These are phyloP conservation scores for Tenebrio molitor DNA, from an alignment of 1,140 invertebrate species.

Conservation along the genomic window DNA sequence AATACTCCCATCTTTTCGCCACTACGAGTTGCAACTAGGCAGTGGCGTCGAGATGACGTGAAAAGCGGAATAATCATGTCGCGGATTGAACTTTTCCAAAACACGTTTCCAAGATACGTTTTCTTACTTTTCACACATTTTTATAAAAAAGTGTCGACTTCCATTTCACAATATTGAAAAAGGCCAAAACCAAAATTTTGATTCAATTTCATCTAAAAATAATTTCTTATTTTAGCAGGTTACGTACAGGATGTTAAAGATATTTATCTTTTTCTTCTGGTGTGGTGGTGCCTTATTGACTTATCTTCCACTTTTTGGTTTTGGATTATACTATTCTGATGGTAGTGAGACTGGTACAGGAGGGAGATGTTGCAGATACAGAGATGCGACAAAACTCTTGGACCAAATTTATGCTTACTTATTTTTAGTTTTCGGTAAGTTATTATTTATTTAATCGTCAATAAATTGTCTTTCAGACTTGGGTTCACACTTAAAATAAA, in stretches of 20 bases:
- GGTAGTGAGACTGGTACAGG: constrained; percentile 18
- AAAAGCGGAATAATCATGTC: too few species aligned
- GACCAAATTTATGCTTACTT: constrained; percentile 84
- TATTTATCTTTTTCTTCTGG: constrained; percentile 79
- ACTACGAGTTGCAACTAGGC: too few species aligned
- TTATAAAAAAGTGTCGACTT: too few species aligned
- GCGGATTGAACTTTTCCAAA: too few species aligned
- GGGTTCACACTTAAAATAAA: neutral
- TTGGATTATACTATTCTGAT: constrained; percentile 82
- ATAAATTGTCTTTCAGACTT: neutral
- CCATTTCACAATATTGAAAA: too few species aligned
- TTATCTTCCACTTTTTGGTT: constrained; percentile 82
- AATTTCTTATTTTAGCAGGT: constrained; percentile 82
- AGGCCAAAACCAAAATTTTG: too few species aligned
- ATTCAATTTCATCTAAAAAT: too few species aligned
- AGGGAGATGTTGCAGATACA: constrained; percentile 76
- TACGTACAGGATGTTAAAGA: constrained; percentile 82
- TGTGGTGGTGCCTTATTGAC: constrained; percentile 77
- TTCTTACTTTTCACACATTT: too few species aligned
- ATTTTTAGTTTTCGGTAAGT: constrained; percentile 82
- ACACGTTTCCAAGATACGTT: too few species aligned
- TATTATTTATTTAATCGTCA: constrained; percentile 12
- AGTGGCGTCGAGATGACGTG: too few species aligned
- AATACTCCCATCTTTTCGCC: too few species aligned
- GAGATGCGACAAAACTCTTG: constrained; percentile 73